Evolutionary conservation across 2,888 invertebrate species (phyloP), one percentile per base, ranked within the genome.

Genomic region (Leptarthrus brevirostris): DNA sequence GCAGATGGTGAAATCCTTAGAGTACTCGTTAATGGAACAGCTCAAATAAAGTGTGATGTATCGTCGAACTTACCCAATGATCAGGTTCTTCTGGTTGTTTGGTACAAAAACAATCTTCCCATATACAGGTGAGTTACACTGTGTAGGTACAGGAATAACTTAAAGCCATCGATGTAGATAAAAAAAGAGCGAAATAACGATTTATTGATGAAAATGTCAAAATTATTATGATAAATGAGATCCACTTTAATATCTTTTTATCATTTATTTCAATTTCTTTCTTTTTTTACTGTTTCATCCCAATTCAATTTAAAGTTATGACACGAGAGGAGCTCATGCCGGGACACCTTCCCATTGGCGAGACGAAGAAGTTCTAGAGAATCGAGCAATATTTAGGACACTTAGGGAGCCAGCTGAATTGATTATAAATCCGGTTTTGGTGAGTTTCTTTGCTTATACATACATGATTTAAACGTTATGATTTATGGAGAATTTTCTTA

Each of bases 101-200:
- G 95, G 95, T 96, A 95, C 85, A 94, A 94, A 84, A 93, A 93
- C 83, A 94, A 95, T 83, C 89, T 91, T 76, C 95, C 95, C 76
- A 93, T 96, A 80, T 96, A 95, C 88, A 95, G 95, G 94, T 95
- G 82, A 87, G 86, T 40, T 12, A 81, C 16, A n/a, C 22, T n/a
- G n/a, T n/a, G n/a, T n/a, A n/a, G n/a, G n/a, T n/a, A n/a, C n/a
- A n/a, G n/a, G n/a, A n/a, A 47, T 47, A n/a, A 1, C 47, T 47
- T 47, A 47, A 14, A n/a, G 6, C 5, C 16, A 5, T 6, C 47
- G 14, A 47, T n/a, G n/a, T n/a, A n/a, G n/a, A n/a, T 16, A 47
- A 14, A 47, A 16, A 52, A 52, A 52, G 22, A 5, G n/a, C 3
- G 12, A 54, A 26, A 24, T 54, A n/a, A 54, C 18, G 14, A 14